phyloP scores from a whole-genome alignment of 2,888 invertebrate genomes.

The Caenorhabditis sp. region DNA sequence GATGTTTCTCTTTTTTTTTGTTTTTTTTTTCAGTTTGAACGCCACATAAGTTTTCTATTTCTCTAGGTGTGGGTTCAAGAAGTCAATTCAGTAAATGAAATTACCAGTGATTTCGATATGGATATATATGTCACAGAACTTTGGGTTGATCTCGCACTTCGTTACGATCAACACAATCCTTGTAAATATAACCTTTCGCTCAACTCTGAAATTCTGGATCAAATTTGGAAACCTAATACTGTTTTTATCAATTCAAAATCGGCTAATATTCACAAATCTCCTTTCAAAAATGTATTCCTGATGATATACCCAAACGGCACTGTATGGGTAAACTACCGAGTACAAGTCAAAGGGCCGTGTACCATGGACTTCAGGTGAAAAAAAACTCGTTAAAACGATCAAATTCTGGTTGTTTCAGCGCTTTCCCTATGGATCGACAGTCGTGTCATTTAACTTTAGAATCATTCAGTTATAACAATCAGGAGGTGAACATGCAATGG shows the following conservation, averaged over 20 bases:
- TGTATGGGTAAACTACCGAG: constrained; percentile 69
- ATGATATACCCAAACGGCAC: constrained; percentile 71
- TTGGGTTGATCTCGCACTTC: constrained; percentile 60
- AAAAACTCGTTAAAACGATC: not conserved
- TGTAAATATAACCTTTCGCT: constrained; percentile 67
- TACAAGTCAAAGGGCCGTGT: constrained; percentile 64
- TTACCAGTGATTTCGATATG: constrained; percentile 68
- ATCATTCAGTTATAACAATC: constrained; percentile 66
- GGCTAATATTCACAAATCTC: constrained; percentile 63
- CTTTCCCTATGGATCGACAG: constrained; percentile 68
- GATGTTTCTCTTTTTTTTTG: too few species aligned
- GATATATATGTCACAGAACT: constrained; percentile 67
- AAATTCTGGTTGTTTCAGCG: constrained; percentile 23
- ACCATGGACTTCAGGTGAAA: constrained; percentile 59
- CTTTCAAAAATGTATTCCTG: constrained; percentile 69
- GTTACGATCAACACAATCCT: constrained; percentile 64
- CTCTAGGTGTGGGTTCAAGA: constrained; percentile 67
- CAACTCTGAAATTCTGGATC: constrained; percentile 62
- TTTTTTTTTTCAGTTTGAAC: too few species aligned
- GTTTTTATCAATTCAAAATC: constrained; percentile 67
- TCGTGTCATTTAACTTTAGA: constrained; percentile 67
- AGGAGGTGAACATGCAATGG: constrained; percentile 66
- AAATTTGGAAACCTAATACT: constrained; percentile 69
- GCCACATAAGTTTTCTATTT: too few species aligned
- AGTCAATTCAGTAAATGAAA: constrained; percentile 66